phyloP scores from a whole-genome alignment of 2,888 invertebrate genomes.

The Trachelus tabidus region DNA sequence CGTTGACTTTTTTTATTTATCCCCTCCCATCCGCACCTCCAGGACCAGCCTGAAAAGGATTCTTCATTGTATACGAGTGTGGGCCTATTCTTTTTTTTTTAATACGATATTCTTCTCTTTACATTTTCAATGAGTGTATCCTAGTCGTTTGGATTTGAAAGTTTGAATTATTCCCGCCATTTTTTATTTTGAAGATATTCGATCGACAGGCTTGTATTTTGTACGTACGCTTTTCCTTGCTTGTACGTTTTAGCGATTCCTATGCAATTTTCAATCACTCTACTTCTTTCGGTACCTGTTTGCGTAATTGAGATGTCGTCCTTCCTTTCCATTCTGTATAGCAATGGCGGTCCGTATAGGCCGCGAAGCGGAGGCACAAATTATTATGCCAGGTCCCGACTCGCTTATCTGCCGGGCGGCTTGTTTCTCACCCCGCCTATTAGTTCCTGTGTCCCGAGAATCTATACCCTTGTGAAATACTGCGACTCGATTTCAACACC shows the following conservation, averaged over 20 bases:
- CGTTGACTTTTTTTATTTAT: constrained; percentile 17
- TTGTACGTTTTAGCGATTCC: neutral
- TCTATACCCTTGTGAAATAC: constrained; percentile 55
- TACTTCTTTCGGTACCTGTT: neutral
- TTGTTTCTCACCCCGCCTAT: constrained; percentile 61
- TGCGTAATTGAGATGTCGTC: constrained; percentile 18
- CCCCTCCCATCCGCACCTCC: neutral
- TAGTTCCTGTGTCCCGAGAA: constrained; percentile 56
- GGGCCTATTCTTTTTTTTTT: neutral
- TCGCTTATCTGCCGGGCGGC: constrained; percentile 55
- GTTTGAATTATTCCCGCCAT: too few relatives aligned
- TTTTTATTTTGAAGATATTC: neutral
- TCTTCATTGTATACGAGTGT: neutral
- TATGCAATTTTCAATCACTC: neutral
- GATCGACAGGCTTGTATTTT: neutral
- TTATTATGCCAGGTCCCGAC: constrained; percentile 52
- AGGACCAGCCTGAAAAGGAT: neutral
- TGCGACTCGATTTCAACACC: constrained; percentile 60
- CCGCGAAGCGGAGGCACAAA: constrained; percentile 39
- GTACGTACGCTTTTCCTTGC: neutral
- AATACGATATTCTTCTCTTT: neutral
- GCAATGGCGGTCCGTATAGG: neutral
- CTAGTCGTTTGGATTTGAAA: neutral
- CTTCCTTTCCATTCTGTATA: neutral
- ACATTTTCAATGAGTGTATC: neutral